Base-by-base conservation (phyloP, 2,888 invertebrate species). In the Empis stercorea region DNA sequence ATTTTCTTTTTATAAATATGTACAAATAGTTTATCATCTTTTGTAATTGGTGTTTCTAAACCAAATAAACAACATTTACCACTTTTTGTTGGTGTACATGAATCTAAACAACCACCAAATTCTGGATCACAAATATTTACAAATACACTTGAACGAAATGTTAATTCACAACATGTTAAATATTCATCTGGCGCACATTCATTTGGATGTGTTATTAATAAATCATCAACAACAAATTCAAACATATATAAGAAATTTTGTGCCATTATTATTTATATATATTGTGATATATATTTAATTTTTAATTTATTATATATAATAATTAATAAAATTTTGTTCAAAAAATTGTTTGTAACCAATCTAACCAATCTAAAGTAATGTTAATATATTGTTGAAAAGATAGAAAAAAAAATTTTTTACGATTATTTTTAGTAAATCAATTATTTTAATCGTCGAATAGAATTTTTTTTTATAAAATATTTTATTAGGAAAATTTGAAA, bases 181-280 rank as follows among this genome's bases (percentile, higher is more conserved):
- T 65, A 68, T 45, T 68, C 67, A 30, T 65, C 66, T 6, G 68
- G 68, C n/a, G 68, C 68, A 51, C 68, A 68, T 27, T 59, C 48
- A 51, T 68, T 68, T 45, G 64, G 62, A 11, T 59, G 56, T 2
- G 63, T 63, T 30, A 68, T 62, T 20, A 67, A 45, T 39, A 68
- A 48, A 51, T 68, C 66, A 43, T 67, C 67, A 45, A 68, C 56
- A 45, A 66, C 63, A 51, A 68, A 64, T 51, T 68, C 68, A 38
- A 68, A 60, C 64, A 63, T 64, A 52, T 64, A 68, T 47, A 68
- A 56, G 32, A 62, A 61, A 59, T 61, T 63, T 58, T 57, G 58
- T 42, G 59, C 55, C 61, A 59, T 61, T 54, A 54, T 51, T 13
- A 45, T 32, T 36, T 36, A 7, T 36, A 6, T 7, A 27, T 27